These are phyloP conservation scores for Cygnus buccinator DNA, from an alignment of 2,113 vertebrate genomes.

Conservation along the genomic window DNA sequence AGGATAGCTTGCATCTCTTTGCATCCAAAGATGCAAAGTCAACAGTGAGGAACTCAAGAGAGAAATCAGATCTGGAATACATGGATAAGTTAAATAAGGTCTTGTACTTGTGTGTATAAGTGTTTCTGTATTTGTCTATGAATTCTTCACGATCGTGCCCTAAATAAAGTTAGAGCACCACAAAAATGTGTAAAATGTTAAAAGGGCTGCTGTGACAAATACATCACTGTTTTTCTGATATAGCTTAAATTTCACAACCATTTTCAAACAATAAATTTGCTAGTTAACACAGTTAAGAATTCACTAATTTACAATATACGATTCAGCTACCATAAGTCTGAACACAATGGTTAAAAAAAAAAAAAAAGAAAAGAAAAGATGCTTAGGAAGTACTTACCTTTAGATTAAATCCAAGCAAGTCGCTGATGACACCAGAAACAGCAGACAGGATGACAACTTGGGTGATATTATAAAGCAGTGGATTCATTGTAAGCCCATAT, in stretches of 20 bases:
- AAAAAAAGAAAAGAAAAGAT: background rate
- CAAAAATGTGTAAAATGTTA: background rate
- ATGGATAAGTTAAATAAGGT: background rate
- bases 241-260: background rate
- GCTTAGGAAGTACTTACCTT: constrained; percentile 82
- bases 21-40: background rate
- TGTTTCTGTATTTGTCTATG: background rate
- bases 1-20: background rate
- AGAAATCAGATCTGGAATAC: background rate
- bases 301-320: background rate
- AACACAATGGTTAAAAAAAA: background rate
- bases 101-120: background rate
- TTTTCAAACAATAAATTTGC: background rate
- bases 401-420: constrained; percentile 97
- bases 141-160: background rate
- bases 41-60: background rate
- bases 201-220: background rate
- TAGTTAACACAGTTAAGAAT: background rate
- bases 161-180: background rate
- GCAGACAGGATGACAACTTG: constrained; percentile 98
- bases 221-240: background rate
- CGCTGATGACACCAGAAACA: constrained; percentile 97
- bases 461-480: constrained; percentile 98
- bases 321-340: background rate
- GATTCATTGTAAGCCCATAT: constrained; percentile 98